Percentiles rank a stretch among this genome's conserved stretches.
These are phyloP conservation scores for Scomber colias DNA, from an alignment of 2,113 vertebrate species.

Conservation along the genomic window DNA sequence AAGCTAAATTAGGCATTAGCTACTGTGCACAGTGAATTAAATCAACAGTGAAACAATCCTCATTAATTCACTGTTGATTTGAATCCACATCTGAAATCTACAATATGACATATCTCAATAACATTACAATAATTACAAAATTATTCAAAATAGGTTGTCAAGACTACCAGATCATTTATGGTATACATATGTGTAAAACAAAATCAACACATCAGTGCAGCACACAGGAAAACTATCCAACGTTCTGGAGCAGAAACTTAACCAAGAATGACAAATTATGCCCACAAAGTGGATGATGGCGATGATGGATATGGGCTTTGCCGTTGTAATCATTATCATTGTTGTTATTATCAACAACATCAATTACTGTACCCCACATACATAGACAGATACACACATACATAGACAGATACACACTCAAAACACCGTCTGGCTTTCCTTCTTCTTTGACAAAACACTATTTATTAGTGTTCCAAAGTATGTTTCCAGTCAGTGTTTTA, in stretches of 20 bases:
- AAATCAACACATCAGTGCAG: background rate
- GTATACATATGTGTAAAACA: background rate
- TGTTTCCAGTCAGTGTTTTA: slow-evolving; percentile 23
- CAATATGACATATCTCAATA: background rate
- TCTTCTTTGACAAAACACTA: slow-evolving; percentile 52
- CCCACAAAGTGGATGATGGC: slow-evolving; percentile 43
- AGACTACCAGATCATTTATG: background rate
- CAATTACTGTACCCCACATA: slow-evolving; percentile 47
- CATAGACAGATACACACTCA: background rate
- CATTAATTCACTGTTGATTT: background rate
- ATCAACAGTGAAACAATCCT: background rate
- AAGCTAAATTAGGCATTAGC: background rate
- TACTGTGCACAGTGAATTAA: background rate
- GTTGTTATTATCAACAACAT: slow-evolving; percentile 70
- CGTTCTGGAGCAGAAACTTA: slow-evolving; percentile 23
- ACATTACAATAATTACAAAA: background rate
- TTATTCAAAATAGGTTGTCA: background rate
- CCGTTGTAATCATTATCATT: slow-evolving; percentile 73
- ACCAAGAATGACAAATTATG: slow-evolving; percentile 49
- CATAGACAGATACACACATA: slow-evolving; percentile 17
- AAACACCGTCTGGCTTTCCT: slow-evolving; percentile 41
- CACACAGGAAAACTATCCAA: slow-evolving; percentile 13
- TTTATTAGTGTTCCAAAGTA: slow-evolving; percentile 52
- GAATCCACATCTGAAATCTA: background rate
- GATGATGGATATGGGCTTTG: slow-evolving; percentile 61